Base-by-base conservation (phyloP, 2,888 invertebrate species). In the Invenusta paracnida region DNA sequence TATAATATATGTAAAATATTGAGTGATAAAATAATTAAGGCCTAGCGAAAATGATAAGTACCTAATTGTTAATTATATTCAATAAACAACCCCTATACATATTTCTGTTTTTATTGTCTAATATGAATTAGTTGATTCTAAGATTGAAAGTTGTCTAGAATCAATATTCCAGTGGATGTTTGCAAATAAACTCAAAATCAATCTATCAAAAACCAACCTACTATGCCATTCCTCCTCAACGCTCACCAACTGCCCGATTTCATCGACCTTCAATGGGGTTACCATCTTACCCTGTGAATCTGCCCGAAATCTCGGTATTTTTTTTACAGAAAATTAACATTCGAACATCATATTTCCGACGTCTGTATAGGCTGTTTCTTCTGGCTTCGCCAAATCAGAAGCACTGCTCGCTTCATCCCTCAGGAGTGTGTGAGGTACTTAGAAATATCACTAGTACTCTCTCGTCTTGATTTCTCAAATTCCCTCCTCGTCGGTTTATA, bases 181-280 rank as follows among this genome's bases (percentile, higher is more conserved):
- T 73, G 17, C 73, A 73, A 73, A 73, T 73, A 73, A 73, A 73
- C 73, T 73, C 73, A 73, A 73, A 73, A 73, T 73, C 25, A 73
- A 73, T 73, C 73, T 23, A 48, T 48, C 48, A 48, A 48, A 48
- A 48, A 48, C 48, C 48, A 48, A 48, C 48, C 48, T 48, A 48
- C 17, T 48, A 48, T 48, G 48, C 48, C 48, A 48, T 48, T 48
- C 48, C 48, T 48, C 48, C 48, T 48, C 48, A 23, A 5, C 73
- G 73, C 73, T 73, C 73, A 73, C 73, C 73, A 73, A 73, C 73
- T 73, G 25, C 73, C 73, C 25, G 17, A 73, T 73, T 73, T 73
- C 73, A 23, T 73, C 23, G 73, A 73, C 73, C 73, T 73, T 73
- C 25, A 73, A 73, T 73, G 73, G 73, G 48, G 48, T 48, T 48